A percentile compares a stretch with the other conserved stretches of the same genome.
Conservation (phyloP, 64 coral and sea anemone species). For the Acropora tenuis region DNA sequence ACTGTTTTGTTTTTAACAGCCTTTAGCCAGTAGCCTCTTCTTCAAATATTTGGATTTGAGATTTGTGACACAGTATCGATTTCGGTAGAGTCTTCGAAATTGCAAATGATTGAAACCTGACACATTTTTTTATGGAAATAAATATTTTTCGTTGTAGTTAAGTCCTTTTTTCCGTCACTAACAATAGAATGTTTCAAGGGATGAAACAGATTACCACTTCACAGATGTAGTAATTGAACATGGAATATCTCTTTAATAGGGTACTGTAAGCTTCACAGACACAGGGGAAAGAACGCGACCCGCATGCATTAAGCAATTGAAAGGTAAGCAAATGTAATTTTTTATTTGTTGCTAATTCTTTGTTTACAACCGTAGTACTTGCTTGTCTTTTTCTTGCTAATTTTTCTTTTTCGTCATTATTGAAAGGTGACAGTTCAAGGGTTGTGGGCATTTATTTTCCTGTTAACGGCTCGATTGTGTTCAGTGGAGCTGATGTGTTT, state of each 20-base stretch:
- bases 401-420: neutral
- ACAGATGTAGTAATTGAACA: neutral
- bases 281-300: slow-evolving; percentile 43
- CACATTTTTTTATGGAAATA: too few species aligned
- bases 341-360: neutral
- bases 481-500: neutral
- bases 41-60: too few species aligned
- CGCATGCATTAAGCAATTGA: slow-evolving; percentile 42
- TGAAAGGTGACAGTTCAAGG: neutral
- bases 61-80: too few species aligned
- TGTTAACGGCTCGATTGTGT: neutral
- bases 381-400: neutral
- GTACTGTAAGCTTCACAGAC: slow-evolving; percentile 29
- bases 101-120: too few species aligned
- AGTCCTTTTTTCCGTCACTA: too few species aligned
- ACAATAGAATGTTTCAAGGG: too few species aligned
- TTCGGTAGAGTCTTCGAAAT: too few species aligned
- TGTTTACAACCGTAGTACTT: neutral
- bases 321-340: slow-evolving; percentile 13
- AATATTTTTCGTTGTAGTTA: too few species aligned
- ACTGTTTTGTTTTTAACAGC: neutral
- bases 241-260: neutral
- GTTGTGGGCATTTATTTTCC: slow-evolving; percentile 6
- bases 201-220: neutral
- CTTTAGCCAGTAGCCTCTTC: too few species aligned